Conservation (phyloP, 2,113 vertebrate species). For the Alligator sinensis region DNA sequence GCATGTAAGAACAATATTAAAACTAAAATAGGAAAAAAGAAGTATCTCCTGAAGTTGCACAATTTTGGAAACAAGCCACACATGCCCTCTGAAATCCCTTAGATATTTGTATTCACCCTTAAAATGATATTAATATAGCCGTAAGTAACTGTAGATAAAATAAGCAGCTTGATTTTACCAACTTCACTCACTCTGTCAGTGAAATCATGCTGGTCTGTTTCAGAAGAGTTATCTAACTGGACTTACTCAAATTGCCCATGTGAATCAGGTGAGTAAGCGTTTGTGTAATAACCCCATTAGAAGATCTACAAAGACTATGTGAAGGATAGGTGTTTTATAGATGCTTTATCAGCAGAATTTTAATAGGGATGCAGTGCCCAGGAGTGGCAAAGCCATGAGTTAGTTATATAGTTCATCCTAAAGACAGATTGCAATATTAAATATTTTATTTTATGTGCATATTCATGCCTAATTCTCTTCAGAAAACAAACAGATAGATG, state of each 20-base stretch:
- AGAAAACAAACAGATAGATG: not conserved
- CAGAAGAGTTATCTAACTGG: not conserved
- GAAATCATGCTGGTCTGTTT: not conserved
- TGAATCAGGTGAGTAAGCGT: not conserved
- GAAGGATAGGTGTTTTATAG: too few relatives aligned
- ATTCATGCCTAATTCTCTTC: not conserved
- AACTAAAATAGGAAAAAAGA: too few relatives aligned
- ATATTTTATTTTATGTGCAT: slow-evolving; percentile 20
- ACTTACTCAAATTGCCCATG: not conserved
- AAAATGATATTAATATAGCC: not conserved
- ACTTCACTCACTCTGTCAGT: not conserved
- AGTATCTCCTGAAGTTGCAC: not conserved
- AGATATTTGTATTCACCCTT: not conserved
- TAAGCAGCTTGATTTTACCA: not conserved
- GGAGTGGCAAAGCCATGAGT: not conserved
- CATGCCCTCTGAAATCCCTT: not conserved
- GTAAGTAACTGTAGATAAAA: not conserved
- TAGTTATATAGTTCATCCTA: not conserved
- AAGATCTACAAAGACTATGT: not conserved
- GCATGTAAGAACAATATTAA: too few relatives aligned
- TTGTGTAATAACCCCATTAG: not conserved
- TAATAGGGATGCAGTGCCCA: not conserved
- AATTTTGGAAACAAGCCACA: not conserved
- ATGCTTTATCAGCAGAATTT: too few relatives aligned
- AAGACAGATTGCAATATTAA: not conserved